phyloP scores from a whole-genome alignment of 1,140 invertebrate genomes.

The Lepidotrigona ventralis region DNA sequence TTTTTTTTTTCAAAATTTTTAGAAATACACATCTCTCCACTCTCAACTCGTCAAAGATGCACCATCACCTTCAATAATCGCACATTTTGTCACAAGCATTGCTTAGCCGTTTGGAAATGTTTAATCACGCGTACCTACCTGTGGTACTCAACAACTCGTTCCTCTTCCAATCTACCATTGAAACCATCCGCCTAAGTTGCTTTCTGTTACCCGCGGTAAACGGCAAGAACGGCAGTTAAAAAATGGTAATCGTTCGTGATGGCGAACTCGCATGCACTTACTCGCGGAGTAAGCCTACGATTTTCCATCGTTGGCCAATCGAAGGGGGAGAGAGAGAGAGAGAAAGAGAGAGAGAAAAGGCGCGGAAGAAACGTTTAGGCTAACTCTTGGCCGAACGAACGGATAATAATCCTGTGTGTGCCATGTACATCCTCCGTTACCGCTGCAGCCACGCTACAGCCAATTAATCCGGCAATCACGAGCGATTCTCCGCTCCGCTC shows the following conservation, averaged over 20 bases:
- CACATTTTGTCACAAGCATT: no score
- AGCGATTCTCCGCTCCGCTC: constrained; percentile 59
- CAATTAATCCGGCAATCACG: constrained; percentile 75
- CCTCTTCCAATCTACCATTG: not conserved
- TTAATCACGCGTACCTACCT: no score
- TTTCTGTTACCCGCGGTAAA: constrained; percentile 8
- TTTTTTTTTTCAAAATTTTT: no score
- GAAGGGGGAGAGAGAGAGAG: not conserved
- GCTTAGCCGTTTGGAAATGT: no score
- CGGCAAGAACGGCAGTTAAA: not conserved
- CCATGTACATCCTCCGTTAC: constrained; percentile 63
- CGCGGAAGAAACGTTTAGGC: constrained; percentile 61
- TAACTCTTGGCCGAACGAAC: constrained; percentile 59
- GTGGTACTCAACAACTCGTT: not conserved
- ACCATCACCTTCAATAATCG: no score
- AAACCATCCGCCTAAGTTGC: constrained; percentile 15
- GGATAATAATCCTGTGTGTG: constrained; percentile 63
- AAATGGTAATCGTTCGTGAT: constrained; percentile 11
- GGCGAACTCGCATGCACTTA: not conserved
- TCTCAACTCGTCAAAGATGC: no score
- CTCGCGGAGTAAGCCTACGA: not conserved
- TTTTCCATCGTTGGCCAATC: constrained; percentile 23
- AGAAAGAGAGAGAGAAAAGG: constrained; percentile 6
- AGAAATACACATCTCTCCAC: no score
- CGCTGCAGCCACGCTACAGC: constrained; percentile 62